Conservation (phyloP, 2,113 vertebrate species). For the Eulemur macaco region DNA sequence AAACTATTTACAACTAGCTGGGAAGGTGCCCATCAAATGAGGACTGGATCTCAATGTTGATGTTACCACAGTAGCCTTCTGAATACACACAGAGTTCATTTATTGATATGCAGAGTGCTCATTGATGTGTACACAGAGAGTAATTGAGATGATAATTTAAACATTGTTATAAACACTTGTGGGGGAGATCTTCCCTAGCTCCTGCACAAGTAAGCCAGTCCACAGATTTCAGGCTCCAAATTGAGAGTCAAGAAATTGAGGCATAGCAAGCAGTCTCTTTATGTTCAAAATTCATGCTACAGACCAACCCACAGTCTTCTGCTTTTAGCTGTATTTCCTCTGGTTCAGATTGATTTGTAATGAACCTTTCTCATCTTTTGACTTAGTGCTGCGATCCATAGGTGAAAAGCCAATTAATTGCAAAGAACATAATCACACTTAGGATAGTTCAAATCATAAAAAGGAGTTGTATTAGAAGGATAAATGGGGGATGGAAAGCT, state of each 20-base stretch:
- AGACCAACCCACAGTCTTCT: background rate
- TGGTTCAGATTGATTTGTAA: background rate
- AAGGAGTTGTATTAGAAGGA: background rate
- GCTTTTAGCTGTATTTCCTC: background rate
- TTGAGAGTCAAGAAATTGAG: constrained; percentile 9
- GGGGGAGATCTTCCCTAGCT: background rate
- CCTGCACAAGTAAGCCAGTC: background rate
- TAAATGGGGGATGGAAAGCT: background rate
- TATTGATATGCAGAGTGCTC: constrained; percentile 48
- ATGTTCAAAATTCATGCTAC: constrained; percentile 22
- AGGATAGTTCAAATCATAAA: background rate
- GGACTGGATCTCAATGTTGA: constrained; percentile 3
- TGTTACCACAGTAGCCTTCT: constrained; percentile 17
- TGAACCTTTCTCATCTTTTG: background rate
- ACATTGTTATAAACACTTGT: constrained; percentile 58
- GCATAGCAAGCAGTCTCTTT: background rate
- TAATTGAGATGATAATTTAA: constrained; percentile 68
- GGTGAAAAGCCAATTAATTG: background rate
- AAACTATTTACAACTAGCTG: constrained; percentile 37
- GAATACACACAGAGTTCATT: constrained; percentile 52
- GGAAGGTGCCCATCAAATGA: background rate
- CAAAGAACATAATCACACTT: background rate
- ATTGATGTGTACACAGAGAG: constrained; percentile 51
- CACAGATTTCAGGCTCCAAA: constrained; percentile 36
- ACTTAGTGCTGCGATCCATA: background rate